These are phyloP conservation scores for Symphodus melops DNA, from an alignment of 2,113 vertebrate species.

Conservation along the genomic window DNA sequence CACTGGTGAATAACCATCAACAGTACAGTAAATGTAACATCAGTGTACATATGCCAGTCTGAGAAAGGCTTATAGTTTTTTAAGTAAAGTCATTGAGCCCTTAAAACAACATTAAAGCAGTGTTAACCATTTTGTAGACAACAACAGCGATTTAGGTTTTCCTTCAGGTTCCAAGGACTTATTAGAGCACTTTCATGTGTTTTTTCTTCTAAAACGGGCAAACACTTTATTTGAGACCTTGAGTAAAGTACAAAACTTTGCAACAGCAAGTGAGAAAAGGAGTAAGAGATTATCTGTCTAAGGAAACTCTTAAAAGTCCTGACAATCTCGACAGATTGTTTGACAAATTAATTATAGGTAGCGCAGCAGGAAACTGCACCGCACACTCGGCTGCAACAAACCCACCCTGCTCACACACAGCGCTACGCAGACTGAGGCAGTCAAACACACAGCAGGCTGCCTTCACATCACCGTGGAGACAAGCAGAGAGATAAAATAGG, in stretches of 20 bases:
- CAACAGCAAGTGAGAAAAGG: background rate
- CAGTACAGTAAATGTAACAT: slow-evolving; percentile 44
- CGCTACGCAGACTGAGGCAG: slow-evolving; percentile 51
- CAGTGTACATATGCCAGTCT: slow-evolving; percentile 37
- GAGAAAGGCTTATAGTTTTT: slow-evolving; percentile 25
- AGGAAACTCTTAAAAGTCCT: slow-evolving; percentile 27
- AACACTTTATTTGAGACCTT: background rate
- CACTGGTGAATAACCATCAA: slow-evolving; percentile 31
- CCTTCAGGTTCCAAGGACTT: background rate
- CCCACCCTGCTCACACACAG: slow-evolving; percentile 30
- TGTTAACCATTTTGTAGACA: slow-evolving; percentile 22
- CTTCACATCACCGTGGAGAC: slow-evolving; percentile 60
- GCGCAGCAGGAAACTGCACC: slow-evolving; percentile 33
- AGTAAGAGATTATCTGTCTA: slow-evolving; percentile 9
- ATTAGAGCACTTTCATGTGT: background rate
- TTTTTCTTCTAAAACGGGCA: background rate
- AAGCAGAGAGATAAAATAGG: slow-evolving; percentile 50
- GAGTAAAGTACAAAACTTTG: background rate
- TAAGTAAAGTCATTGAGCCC: slow-evolving; percentile 12
- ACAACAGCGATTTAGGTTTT: background rate
- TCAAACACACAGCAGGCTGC: slow-evolving; percentile 72
- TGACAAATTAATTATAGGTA: slow-evolving; percentile 70
- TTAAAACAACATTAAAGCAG: slow-evolving; percentile 18
- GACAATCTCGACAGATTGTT: slow-evolving; percentile 52
- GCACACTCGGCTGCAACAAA: slow-evolving; percentile 30